Conservation (phyloP, 1,140 invertebrate genomes). For the Diploscapter pachys region DNA sequence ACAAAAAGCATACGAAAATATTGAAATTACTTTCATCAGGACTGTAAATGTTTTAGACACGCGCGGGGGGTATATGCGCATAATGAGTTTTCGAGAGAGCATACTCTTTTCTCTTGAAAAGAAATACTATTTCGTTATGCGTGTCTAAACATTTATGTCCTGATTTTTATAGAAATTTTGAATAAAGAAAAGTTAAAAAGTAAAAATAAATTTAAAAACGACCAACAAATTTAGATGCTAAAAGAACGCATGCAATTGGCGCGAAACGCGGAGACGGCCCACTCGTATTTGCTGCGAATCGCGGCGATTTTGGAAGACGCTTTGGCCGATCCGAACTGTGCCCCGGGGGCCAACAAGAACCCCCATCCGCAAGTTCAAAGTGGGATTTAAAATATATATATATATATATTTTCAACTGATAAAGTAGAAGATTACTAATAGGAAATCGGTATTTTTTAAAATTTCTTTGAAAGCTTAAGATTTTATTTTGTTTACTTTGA, state of each 20-base stretch:
- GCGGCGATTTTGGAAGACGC: constrained; percentile 4
- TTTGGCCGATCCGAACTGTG: constrained; percentile 15
- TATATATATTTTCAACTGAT: too few species aligned
- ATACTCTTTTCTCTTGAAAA: not conserved
- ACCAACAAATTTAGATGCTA: not conserved
- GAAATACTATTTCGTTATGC: not conserved
- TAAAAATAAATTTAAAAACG: too few species aligned
- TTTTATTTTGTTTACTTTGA: too few species aligned
- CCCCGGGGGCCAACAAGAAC: not conserved
- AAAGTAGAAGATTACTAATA: too few species aligned
- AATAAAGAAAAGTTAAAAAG: too few species aligned
- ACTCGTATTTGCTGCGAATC: not conserved
- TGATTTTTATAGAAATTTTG: too few species aligned
- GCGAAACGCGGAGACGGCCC: not conserved
- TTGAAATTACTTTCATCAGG: not conserved
- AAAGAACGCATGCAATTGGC: constrained; percentile 9
- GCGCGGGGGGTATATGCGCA: not conserved
- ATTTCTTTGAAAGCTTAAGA: too few species aligned
- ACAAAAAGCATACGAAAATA: not conserved
- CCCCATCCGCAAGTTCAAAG: too few species aligned
- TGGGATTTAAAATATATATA: too few species aligned
- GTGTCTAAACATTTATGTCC: not conserved
- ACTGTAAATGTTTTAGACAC: not conserved
- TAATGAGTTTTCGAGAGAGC: not conserved
- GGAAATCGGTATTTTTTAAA: too few species aligned